Percentiles rank a stretch among this genome's conserved stretches.
phyloP scores from a whole-genome alignment of 2,113 vertebrate genomes.

The Lanius ludovicianus region DNA sequence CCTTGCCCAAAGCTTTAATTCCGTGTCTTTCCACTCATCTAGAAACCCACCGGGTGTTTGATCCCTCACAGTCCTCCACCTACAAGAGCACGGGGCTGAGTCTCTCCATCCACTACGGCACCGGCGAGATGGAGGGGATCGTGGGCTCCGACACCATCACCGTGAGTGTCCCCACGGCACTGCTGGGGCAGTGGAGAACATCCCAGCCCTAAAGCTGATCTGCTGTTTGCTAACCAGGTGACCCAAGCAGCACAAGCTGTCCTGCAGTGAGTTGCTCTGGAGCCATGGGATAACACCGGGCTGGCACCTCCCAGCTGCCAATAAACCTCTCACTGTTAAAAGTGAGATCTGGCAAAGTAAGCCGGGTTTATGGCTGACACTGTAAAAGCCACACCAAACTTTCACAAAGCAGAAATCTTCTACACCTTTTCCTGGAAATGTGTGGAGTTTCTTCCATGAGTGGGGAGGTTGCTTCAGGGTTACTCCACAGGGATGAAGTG shows the following conservation, averaged over 20 bases:
- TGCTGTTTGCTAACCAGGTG: accelerated
- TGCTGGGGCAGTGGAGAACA: accelerated
- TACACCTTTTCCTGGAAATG: background rate
- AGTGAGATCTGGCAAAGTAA: background rate
- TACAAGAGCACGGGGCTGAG: conserved; percentile 36
- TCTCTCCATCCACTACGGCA: conserved; percentile 61
- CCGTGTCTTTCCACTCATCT: background rate
- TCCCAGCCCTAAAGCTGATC: background rate
- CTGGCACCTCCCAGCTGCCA: background rate
- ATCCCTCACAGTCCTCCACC: conserved; percentile 63
- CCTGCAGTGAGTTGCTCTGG: background rate
- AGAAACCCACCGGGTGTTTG: conserved; percentile 68
- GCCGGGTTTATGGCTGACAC: background rate
- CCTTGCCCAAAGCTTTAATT: background rate
- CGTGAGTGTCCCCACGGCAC: background rate
- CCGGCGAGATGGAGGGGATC: conserved; percentile 57
- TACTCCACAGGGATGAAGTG: background rate
- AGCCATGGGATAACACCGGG: background rate
- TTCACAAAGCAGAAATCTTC: background rate
- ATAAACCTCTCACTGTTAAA: accelerated
- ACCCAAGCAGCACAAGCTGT: background rate
- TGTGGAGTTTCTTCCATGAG: background rate
- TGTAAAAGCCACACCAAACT: background rate
- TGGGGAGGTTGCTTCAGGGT: background rate
- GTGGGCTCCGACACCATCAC: conserved; percentile 59